phyloP scores from a whole-genome alignment of 2,113 vertebrate species.

The Edolisoma coerulescens region DNA sequence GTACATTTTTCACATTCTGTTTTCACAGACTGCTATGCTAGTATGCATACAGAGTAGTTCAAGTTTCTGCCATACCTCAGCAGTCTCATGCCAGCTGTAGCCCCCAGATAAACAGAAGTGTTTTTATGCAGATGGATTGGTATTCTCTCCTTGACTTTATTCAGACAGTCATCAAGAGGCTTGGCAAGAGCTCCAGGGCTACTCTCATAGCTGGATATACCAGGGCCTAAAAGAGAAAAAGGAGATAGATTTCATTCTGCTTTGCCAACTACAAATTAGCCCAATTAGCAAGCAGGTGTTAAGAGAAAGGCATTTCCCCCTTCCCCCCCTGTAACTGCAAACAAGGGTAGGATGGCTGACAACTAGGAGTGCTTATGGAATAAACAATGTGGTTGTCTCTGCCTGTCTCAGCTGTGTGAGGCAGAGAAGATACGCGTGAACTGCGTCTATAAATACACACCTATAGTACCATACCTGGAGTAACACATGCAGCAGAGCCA shows the following conservation, averaged over 20 bases:
- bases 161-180: conserved; percentile 78
- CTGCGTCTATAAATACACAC: neutral
- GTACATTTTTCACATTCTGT: neutral
- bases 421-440: neutral
- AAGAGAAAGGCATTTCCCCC: neutral
- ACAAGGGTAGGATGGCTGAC: neutral
- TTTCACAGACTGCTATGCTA: neutral
- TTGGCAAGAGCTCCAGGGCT: conserved; percentile 61
- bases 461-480: neutral
- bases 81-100: conserved; percentile 94
- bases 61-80: conserved; percentile 77
- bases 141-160: conserved; percentile 67
- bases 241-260: neutral
- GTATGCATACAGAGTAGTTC: neutral
- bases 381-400: neutral
- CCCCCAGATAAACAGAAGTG: conserved; percentile 86
- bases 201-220: conserved; percentile 83
- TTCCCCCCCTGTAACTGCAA: neutral
- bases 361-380: neutral
- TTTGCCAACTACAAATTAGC: neutral
- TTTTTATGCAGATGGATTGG: conserved; percentile 75
- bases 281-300: neutral
- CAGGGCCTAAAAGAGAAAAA: conserved; percentile 73
- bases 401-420: neutral
- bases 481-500: neutral